Evolutionary conservation across 2,113 vertebrate species (phyloP).

Genomic region (Toxotes jaculatrix): DNA sequence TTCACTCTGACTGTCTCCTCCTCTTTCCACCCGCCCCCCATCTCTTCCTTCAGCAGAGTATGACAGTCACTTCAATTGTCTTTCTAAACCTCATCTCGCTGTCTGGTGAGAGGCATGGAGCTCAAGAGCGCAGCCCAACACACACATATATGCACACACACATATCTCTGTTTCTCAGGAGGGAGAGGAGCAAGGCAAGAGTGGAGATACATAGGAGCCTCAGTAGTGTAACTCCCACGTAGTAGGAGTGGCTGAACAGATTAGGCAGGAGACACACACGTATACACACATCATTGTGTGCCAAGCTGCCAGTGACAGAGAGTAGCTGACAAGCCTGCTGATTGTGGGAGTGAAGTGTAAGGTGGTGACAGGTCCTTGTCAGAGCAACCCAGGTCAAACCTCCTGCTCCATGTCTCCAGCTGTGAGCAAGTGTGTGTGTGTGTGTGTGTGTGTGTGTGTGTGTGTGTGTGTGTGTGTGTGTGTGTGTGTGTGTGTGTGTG

Average conservation of each 20-base stretch:
- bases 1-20: conserved; percentile 55
- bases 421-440: conserved; percentile 1
- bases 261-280: conserved; percentile 41
- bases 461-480: neutral
- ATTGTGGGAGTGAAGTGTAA: conserved; percentile 60
- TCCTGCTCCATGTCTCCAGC: conserved; percentile 34
- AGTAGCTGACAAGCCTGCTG: conserved; percentile 61
- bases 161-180: conserved; percentile 17
- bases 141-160: neutral
- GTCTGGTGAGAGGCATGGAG: conserved; percentile 36
- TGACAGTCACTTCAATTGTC: conserved; percentile 69
- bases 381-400: conserved; percentile 56
- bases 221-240: conserved; percentile 35
- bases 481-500: neutral
- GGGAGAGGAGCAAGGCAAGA: conserved; percentile 22
- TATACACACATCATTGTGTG: conserved; percentile 38
- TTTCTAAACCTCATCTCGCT: conserved; percentile 48
- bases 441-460: neutral
- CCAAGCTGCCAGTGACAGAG: conserved; percentile 54
- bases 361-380: conserved; percentile 63
- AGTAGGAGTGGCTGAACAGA: conserved; percentile 43
- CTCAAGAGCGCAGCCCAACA: neutral
- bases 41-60: conserved; percentile 51
- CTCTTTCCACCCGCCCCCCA: conserved; percentile 51
- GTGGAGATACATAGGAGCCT: conserved; percentile 48